phyloP scores from a whole-genome alignment of 2,797 vertebrate genomes.

The Channallabes apus region DNA sequence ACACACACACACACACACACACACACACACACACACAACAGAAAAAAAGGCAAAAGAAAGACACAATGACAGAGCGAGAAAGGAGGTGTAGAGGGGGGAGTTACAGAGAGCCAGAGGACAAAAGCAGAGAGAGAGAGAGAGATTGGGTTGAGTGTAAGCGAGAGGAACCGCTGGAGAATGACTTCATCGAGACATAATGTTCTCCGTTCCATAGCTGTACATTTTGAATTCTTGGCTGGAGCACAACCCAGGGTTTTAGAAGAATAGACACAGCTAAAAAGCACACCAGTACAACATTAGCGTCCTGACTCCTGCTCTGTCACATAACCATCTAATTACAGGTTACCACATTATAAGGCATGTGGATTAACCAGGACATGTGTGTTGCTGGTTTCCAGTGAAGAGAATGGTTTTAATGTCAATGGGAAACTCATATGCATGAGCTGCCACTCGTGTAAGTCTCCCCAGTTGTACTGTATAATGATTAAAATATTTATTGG shows the following conservation, averaged over 20 bases:
- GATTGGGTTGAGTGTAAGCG: not conserved
- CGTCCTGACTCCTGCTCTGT: not conserved
- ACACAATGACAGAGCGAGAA: not conserved
- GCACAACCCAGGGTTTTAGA: not conserved
- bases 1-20: not conserved
- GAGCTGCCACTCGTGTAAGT: not conserved
- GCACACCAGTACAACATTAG: not conserved
- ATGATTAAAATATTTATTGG: not conserved
- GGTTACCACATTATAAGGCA: too few species aligned
- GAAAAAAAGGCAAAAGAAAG: not conserved
- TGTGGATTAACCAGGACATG: not conserved
- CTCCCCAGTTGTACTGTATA: not conserved
- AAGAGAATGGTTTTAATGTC: not conserved
- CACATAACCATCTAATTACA: not conserved
- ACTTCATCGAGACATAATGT: slow-evolving; percentile 13
- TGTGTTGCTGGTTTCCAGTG: not conserved
- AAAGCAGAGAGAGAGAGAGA: not conserved
- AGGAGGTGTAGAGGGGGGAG: not conserved
- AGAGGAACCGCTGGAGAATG: not conserved
- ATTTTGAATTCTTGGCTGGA: not conserved
- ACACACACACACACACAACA: not conserved
- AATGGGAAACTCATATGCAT: not conserved
- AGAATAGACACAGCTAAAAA: not conserved
- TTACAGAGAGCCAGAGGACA: not conserved
- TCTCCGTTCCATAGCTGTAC: not conserved